Percentiles rank a stretch among this genome's conserved stretches.
These are phyloP conservation scores for Ophion obscuratus DNA, from an alignment of 2,888 invertebrate genomes.

Conservation along the genomic window DNA sequence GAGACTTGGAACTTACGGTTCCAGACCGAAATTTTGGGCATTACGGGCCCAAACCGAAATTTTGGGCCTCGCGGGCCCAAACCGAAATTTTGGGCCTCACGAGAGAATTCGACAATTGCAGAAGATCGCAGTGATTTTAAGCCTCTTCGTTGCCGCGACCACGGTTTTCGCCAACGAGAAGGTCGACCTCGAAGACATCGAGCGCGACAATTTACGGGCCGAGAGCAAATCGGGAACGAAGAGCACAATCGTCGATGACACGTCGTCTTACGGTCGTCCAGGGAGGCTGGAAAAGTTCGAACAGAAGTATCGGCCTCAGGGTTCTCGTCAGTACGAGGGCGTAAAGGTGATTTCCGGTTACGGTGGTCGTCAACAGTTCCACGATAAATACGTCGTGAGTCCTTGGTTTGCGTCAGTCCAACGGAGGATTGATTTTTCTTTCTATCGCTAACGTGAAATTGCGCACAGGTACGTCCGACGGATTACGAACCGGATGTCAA, in stretches of 20 bases:
- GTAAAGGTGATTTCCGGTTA: conserved; percentile 58
- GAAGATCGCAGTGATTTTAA: conserved; percentile 74
- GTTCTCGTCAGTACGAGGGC: conserved; percentile 64
- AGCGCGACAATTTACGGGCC: conserved; percentile 88
- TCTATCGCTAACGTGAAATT: neutral
- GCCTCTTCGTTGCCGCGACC: conserved; percentile 71
- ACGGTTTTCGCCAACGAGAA: conserved; percentile 86
- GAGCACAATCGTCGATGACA: conserved; percentile 65
- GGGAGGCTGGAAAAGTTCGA: conserved; percentile 68
- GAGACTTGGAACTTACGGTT: too few species aligned
- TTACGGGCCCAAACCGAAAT: neutral
- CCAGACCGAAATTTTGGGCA: too few species aligned
- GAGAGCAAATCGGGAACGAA: conserved; percentile 84
- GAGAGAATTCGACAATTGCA: conserved; percentile 67
- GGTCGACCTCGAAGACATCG: conserved; percentile 90
- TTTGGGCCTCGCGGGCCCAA: neutral
- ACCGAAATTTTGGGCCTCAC: neutral
- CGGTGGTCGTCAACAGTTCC: conserved; percentile 62
- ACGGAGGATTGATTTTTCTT: neutral
- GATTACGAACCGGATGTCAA: conserved; percentile 71
- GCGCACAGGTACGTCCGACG: conserved; percentile 69
- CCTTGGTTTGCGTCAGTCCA: conserved; percentile 6
- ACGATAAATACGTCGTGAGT: conserved; percentile 68
- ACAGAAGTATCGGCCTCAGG: conserved; percentile 66
- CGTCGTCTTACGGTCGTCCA: conserved; percentile 68